Evolutionary conservation across 2,888 invertebrate species (phyloP).

Genomic region (Acanthosepion pharaonis): DNA sequence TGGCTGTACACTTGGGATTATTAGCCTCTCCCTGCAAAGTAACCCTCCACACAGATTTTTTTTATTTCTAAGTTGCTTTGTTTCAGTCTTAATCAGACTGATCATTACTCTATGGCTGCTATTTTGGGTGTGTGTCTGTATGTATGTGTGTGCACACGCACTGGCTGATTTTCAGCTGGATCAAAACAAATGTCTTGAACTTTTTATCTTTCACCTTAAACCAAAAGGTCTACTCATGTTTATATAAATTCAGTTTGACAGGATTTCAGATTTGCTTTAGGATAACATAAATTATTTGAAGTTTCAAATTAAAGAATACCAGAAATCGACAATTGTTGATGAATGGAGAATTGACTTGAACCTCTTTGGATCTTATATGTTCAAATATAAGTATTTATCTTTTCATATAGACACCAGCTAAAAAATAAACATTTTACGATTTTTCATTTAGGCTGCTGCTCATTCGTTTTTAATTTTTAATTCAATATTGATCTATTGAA

Average conservation of each 20-base stretch:
- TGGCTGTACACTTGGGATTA: background rate
- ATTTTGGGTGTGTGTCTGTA: background rate
- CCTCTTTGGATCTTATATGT: background rate
- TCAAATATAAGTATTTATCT: background rate
- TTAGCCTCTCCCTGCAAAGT: slow-evolving; percentile 8
- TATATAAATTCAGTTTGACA: background rate
- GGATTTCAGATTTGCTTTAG: background rate
- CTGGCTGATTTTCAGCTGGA: background rate
- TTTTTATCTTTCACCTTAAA: background rate
- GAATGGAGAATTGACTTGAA: background rate
- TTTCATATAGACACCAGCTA: background rate
- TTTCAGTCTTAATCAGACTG: background rate
- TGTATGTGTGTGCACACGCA: background rate
- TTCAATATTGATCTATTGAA: no score
- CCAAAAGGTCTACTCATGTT: background rate
- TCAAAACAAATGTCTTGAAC: background rate
- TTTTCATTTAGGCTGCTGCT: background rate
- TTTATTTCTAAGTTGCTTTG: background rate
- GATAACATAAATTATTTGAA: background rate
- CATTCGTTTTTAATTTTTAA: background rate
- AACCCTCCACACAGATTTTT: background rate
- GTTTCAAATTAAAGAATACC: background rate
- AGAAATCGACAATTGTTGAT: background rate
- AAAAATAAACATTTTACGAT: background rate
- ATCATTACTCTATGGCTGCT: background rate